Evolutionary conservation across 64 coral and sea anemone genomes (phyloP), one percentile per base, ranked within the genome.

Genomic region (Orbicella faveolata): DNA sequence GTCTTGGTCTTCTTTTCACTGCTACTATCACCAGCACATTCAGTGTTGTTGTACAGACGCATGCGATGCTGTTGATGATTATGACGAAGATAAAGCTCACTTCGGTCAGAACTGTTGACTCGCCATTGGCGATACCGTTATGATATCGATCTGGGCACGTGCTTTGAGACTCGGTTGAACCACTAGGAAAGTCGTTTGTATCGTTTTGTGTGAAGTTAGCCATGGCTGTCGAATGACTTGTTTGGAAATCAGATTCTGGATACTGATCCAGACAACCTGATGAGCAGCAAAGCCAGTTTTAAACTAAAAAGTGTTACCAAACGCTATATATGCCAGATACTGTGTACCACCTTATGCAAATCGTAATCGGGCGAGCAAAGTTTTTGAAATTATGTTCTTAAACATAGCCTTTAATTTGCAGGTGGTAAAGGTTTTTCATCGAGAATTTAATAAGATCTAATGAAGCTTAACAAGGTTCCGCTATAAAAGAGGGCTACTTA

Each of bases 21-120:
- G 79, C 79, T 37, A 11, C 6, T 35, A 82, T 82, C 61, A 65
- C 34, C 34, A 64, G 36, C 1, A 65, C 5, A 35, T 82, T 82
- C 12, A 82, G 61, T 15, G 63, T 4, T 13, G 63, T 18, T 8
- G 79, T 64, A 15, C 34, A 82, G 15, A 61, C 25, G 3, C 57
- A 82, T 37, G 57, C 20, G 17, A 64, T 82, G 33, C 57, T 66
- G 79, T 64, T 82, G 79, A 65, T 7, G 33, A 82, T 41, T 64
- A 82, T 65, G 55, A 57, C 79, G 14, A 63, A 0, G 61, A 63
- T 1, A 64, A 21, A 82, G 39, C 79, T 82, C 9, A 17, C 15
- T 82, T 82, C 59, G 18, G 57, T 82, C 26, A 18, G 54, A 9
- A 33, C 18, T 35, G 79, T 82, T 4, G 39, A 64, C 15, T 82